A percentile compares a stretch with the other conserved stretches of the same genome.
phyloP scores from a whole-genome alignment of 2,888 invertebrate genomes.

The Trissolcus japonicus region DNA sequence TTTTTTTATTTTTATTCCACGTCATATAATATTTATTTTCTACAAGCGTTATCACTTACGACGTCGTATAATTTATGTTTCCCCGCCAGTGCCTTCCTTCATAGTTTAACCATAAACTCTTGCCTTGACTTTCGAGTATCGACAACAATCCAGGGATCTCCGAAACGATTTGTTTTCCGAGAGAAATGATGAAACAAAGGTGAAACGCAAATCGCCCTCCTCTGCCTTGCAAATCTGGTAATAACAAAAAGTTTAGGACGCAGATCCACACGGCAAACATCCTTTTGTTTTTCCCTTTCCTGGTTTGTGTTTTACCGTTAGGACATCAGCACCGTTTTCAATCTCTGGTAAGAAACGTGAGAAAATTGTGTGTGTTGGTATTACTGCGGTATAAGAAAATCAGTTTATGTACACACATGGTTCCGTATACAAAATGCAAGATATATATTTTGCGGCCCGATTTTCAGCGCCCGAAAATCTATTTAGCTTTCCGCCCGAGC shows the following conservation, averaged over 20 bases:
- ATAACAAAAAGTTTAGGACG: neutral
- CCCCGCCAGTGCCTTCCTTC: slow-evolving; percentile 45
- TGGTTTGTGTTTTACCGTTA: slow-evolving; percentile 23
- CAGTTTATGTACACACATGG: neutral
- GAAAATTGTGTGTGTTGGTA: too few species aligned
- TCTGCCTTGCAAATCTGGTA: slow-evolving; percentile 5
- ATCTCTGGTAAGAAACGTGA: neutral
- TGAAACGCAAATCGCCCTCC: slow-evolving; percentile 23
- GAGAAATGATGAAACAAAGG: slow-evolving; percentile 40
- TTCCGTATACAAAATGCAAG: neutral
- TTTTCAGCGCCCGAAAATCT: slow-evolving; percentile 49
- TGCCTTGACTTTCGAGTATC: slow-evolving; percentile 48
- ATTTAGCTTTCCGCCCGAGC: slow-evolving; percentile 49
- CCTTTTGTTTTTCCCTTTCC: slow-evolving; percentile 15
- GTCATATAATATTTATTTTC: slow-evolving; percentile 74
- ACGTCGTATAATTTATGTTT: slow-evolving; percentile 58
- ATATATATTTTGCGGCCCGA: neutral
- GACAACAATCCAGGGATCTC: slow-evolving; percentile 26
- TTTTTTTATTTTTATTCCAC: slow-evolving; percentile 64
- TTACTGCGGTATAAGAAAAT: too few species aligned
- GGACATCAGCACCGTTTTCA: slow-evolving; percentile 11
- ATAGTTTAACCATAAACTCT: slow-evolving; percentile 55
- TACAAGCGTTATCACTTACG: slow-evolving; percentile 70
- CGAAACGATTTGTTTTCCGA: slow-evolving; percentile 15
- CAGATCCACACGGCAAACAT: neutral